phyloP scores from a whole-genome alignment of 2,113 vertebrate species.

The Balaeniceps rex region DNA sequence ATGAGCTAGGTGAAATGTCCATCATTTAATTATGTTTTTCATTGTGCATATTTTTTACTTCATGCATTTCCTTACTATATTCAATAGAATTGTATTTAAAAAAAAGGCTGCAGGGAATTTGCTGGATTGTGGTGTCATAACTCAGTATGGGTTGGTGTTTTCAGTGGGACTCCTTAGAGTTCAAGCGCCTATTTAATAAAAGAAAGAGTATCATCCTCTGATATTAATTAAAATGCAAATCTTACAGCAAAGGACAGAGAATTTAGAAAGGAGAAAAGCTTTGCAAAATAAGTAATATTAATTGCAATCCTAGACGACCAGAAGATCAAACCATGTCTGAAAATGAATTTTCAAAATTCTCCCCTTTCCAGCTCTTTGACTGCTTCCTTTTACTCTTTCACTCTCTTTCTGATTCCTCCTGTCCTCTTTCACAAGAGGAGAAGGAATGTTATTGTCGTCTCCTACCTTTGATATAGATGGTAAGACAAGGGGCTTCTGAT shows the following conservation, averaged over 20 bases:
- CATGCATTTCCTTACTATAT: neutral
- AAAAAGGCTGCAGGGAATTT: neutral
- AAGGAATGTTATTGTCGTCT: neutral
- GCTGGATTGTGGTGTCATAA: neutral
- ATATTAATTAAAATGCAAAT: neutral
- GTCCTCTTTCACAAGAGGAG: neutral
- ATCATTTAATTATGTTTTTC: neutral
- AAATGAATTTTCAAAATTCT: neutral
- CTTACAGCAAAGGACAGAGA: neutral
- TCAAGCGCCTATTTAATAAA: neutral
- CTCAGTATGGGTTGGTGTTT: neutral
- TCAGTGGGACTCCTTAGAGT: neutral
- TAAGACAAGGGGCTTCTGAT: neutral
- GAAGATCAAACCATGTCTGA: neutral
- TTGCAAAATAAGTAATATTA: neutral
- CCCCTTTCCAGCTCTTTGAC: neutral
- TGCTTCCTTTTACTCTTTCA: neutral
- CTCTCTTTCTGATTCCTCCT: neutral
- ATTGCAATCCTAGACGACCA: neutral
- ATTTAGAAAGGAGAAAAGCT: neutral
- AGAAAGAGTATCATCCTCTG: neutral
- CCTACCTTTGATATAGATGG: neutral
- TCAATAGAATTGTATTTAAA: conserved; percentile 7
- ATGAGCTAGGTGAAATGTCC: neutral
- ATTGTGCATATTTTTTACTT: neutral